These are phyloP conservation scores for Procambarus clarkii DNA, from an alignment of 1,140 invertebrate genomes.

Conservation along the genomic window DNA sequence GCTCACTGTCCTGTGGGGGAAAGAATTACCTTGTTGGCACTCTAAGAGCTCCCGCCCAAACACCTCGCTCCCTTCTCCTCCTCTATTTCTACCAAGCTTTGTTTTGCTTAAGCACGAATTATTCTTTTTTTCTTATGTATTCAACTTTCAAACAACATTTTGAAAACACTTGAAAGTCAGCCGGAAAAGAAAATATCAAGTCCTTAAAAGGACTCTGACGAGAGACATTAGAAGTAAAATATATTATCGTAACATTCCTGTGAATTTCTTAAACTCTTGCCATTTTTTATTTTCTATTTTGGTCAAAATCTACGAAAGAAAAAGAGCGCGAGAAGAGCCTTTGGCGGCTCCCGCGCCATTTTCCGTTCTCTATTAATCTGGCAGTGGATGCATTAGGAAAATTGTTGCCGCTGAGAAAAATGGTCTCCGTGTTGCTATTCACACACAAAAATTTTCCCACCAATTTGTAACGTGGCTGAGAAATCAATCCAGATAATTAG, in stretches of 20 bases:
- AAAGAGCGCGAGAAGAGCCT: background rate
- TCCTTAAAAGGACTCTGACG: too few species aligned
- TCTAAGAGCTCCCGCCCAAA: background rate
- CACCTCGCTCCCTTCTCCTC: too few species aligned
- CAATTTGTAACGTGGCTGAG: slow-evolving; percentile 55
- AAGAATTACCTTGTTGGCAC: slow-evolving; percentile 16
- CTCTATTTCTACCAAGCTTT: too few species aligned
- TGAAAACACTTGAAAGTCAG: too few species aligned
- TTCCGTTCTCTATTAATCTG: slow-evolving; percentile 54
- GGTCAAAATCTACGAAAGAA: background rate
- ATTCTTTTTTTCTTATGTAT: too few species aligned
- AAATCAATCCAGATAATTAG: slow-evolving; percentile 52
- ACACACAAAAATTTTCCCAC: slow-evolving; percentile 40
- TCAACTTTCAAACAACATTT: too few species aligned
- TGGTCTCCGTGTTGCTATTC: slow-evolving; percentile 40
- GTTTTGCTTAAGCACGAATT: too few species aligned
- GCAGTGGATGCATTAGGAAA: slow-evolving; percentile 56
- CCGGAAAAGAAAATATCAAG: too few species aligned
- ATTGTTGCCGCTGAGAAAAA: slow-evolving; percentile 48
- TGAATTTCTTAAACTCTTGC: too few species aligned
- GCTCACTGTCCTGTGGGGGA: background rate
- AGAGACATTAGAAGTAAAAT: too few species aligned
- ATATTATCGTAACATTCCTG: background rate
- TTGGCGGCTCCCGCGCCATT: slow-evolving; percentile 16
- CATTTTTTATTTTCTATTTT: too few species aligned